Evolutionary conservation across 1,140 invertebrate genomes (phyloP), one percentile per base, ranked within the genome.

Genomic region (Nebria ingens): DNA sequence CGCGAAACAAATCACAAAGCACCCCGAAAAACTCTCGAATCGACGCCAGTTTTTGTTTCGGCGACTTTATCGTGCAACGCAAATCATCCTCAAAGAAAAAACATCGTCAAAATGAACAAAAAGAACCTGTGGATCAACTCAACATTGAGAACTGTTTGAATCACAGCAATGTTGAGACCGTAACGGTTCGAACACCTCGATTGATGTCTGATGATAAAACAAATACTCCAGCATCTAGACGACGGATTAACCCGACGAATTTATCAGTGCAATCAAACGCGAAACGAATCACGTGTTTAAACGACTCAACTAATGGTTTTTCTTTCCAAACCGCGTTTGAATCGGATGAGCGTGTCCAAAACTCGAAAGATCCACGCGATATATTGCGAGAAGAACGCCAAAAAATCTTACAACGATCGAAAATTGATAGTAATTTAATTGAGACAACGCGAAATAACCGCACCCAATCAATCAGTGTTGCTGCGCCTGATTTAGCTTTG

Each of bases 201-300:
- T n/a, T n/a, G n/a, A n/a, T n/a, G n/a, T n/a, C n/a, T n/a, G n/a
- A n/a, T n/a, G n/a, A n/a, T n/a, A n/a, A n/a, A n/a, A n/a, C n/a
- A n/a, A n/a, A n/a, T n/a, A n/a, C n/a, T n/a, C n/a, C n/a, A n/a
- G n/a, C n/a, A n/a, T n/a, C n/a, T n/a, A n/a, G n/a, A n/a, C n/a
- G n/a, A n/a, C n/a, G n/a, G n/a, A 67, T 69, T n/a, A 70, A 64
- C 21, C 67, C 67, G 0, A 70, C 66, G 4, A 63, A 58, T 60
- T 54, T 69, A 51, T 60, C 61, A 34, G 11, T 45, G 34, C 34
- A 42, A 23, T 42, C 15, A 51, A 56, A 12, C 17, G n/a, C 29
- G 2, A 19, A 15, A 17, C 17, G 20, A 25, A 9, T 56, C n/a
- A 38, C 15, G 9, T n/a, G n/a, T n/a, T 15, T n/a, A 50, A 15